Evolutionary conservation across 1,140 invertebrate species (phyloP).

Genomic region (Drosophila equinoxialis): DNA sequence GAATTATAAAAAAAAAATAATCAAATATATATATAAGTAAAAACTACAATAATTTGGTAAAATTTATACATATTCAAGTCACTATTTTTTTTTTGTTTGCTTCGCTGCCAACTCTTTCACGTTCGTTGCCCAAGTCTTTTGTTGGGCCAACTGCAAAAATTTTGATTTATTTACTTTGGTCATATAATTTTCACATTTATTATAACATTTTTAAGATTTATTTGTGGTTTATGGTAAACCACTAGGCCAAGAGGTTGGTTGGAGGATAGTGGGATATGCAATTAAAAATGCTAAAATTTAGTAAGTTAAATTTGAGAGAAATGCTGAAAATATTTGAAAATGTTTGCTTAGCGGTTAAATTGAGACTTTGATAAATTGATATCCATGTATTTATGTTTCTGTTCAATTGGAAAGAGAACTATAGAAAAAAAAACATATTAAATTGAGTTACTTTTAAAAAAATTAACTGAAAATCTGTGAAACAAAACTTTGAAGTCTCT

Average conservation of each 20-base stretch:
- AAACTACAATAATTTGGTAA: slow-evolving; percentile 21
- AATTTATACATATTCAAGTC: slow-evolving; percentile 43
- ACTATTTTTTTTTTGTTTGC: slow-evolving; percentile 32
- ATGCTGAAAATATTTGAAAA: neutral
- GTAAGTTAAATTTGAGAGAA: neutral
- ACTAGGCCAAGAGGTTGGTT: slow-evolving; percentile 10
- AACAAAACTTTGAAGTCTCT: too few relatives aligned
- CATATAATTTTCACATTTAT: slow-evolving; percentile 63
- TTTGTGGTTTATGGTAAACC: slow-evolving; percentile 17
- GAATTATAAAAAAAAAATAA: slow-evolving; percentile 26
- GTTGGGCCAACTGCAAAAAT: slow-evolving; percentile 34
- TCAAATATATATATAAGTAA: slow-evolving; percentile 32
- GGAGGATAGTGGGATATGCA: neutral
- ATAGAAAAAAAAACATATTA: neutral
- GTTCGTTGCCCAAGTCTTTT: slow-evolving; percentile 74
- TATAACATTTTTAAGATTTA: slow-evolving; percentile 28
- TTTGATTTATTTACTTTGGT: slow-evolving; percentile 62
- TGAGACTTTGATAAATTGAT: neutral
- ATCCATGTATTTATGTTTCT: neutral
- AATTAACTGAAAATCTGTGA: too few relatives aligned
- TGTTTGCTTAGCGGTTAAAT: neutral
- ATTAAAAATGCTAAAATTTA: slow-evolving; percentile 9
- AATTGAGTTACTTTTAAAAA: too few relatives aligned
- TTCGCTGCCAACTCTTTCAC: slow-evolving; percentile 13
- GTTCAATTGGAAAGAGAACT: neutral